Conservation (phyloP, 2,113 vertebrate genomes). For the Neodon shergylaensis region DNA sequence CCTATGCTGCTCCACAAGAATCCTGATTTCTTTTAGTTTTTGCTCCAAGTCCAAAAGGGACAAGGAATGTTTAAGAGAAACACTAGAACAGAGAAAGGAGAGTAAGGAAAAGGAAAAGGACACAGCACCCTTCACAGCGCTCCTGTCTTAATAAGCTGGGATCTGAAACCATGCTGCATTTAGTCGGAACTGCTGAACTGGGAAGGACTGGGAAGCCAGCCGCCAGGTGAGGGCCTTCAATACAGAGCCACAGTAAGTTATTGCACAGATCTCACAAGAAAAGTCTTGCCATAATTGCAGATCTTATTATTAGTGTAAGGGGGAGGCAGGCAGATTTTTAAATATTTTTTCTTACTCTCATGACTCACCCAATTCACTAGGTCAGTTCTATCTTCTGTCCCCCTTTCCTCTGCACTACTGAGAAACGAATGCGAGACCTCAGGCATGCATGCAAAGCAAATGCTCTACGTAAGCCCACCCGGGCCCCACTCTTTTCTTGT, state of each 20-base stretch:
- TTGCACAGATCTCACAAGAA: conserved; percentile 45
- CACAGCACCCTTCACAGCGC: neutral
- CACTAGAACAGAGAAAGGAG: conserved; percentile 83
- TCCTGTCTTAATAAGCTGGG: neutral
- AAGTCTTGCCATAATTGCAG: conserved; percentile 32
- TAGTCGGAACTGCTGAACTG: neutral
- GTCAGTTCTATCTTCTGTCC: neutral
- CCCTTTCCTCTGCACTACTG: neutral
- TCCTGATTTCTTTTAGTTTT: conserved; percentile 92
- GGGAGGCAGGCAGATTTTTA: conserved; percentile 38
- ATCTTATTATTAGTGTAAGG: neutral
- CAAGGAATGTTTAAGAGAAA: conserved; percentile 94
- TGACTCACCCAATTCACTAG: neutral
- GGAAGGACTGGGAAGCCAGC: conserved; percentile 9
- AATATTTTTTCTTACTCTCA: conserved; percentile 5
- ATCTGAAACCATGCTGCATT: neutral
- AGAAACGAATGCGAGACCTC: neutral
- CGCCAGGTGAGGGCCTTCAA: neutral
- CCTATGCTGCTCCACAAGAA: conserved; percentile 87
- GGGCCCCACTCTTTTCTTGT: neutral
- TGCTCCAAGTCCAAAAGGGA: conserved; percentile 96
- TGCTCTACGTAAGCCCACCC: neutral
- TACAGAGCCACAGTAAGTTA: neutral
- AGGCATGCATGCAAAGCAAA: neutral
- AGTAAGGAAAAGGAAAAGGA: neutral